Evolutionary conservation across 2,113 vertebrate species (phyloP).

Genomic region (Panthera uncia): DNA sequence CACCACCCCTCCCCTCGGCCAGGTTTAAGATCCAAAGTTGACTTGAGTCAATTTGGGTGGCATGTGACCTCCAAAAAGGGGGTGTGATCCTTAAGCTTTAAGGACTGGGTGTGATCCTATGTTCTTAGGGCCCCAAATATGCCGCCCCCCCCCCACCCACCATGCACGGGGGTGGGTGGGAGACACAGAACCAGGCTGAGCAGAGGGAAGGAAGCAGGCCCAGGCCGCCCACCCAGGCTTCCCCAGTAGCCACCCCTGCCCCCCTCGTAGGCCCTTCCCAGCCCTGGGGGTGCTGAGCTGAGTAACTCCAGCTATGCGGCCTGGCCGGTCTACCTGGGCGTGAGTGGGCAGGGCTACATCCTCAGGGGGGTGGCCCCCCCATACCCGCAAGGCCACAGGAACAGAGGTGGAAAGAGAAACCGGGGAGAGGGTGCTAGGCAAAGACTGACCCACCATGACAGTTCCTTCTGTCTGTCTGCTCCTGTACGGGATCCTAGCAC

Average conservation of each 20-base stretch:
- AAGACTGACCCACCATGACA: background rate
- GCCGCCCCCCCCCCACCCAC: background rate
- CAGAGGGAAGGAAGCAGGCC: constrained; percentile 50
- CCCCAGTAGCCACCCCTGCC: background rate
- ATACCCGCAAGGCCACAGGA: background rate
- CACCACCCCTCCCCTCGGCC: background rate
- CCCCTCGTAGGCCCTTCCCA: background rate
- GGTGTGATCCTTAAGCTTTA: background rate
- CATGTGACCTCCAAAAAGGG: background rate
- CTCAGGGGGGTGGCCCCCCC: background rate
- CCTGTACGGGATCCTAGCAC: background rate
- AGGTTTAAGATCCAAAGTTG: background rate
- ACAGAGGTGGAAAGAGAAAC: background rate
- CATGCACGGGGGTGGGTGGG: background rate
- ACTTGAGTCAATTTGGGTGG: background rate
- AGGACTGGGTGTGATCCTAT: background rate
- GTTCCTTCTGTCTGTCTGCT: background rate
- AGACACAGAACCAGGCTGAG: background rate
- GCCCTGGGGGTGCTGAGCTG: constrained; percentile 54
- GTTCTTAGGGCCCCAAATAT: background rate
- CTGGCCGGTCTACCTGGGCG: constrained; percentile 65
- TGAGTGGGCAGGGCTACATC: constrained; percentile 48
- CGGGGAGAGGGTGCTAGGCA: background rate
- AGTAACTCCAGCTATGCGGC: constrained; percentile 72
- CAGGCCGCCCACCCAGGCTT: constrained; percentile 49